These are phyloP conservation scores for Chrysoperla carnea DNA, from an alignment of 1,140 invertebrate genomes.

Conservation along the genomic window DNA sequence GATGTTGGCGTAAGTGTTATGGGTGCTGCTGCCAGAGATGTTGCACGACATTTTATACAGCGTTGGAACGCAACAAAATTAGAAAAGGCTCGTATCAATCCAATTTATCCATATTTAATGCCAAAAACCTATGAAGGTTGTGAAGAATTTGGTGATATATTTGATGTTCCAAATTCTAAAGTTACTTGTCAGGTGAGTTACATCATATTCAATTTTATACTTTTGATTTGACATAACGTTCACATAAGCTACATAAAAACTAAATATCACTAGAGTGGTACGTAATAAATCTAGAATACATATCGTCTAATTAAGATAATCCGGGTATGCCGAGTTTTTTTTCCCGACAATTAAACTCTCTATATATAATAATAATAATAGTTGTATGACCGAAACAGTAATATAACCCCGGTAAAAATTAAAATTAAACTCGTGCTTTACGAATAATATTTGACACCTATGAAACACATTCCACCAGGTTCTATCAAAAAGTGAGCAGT, in stretches of 20 bases:
- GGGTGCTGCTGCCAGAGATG: conserved; percentile 73
- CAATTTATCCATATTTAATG: conserved; percentile 69
- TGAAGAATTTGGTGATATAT: conserved; percentile 23
- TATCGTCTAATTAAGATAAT: no score
- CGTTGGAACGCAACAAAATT: conserved; percentile 95
- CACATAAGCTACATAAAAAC: neutral
- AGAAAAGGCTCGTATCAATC: conserved; percentile 53
- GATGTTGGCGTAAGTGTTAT: conserved; percentile 80
- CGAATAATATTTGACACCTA: no score
- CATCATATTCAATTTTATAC: neutral
- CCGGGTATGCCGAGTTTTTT: no score
- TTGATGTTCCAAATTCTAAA: conserved; percentile 30
- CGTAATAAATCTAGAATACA: no score
- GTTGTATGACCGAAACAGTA: no score
- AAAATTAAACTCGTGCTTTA: no score
- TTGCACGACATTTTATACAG: conserved; percentile 92
- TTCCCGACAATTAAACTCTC: no score
- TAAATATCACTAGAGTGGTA: no score
- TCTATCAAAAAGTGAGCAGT: no score
- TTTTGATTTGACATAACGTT: conserved; percentile 1
- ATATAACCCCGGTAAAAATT: no score
- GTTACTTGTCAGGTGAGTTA: conserved; percentile 49
- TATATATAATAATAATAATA: no score
- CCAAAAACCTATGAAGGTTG: conserved; percentile 71
- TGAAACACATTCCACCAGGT: no score